phyloP scores from a whole-genome alignment of 2,888 invertebrate species.

The Fissipunctia ypsillon region DNA sequence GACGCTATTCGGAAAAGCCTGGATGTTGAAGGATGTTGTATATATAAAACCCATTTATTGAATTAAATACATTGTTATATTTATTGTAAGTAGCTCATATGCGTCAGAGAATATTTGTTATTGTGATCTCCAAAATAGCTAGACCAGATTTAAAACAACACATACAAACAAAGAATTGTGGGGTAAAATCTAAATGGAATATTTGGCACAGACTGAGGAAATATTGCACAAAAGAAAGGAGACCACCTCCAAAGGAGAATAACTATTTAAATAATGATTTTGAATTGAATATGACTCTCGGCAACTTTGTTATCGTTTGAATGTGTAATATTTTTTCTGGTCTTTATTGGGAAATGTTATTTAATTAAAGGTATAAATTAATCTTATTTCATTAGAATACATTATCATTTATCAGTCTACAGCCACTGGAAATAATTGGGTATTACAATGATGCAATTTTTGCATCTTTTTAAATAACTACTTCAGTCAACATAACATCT shows the following conservation, averaged over 20 bases:
- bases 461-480: no score
- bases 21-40: not conserved
- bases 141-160: not conserved
- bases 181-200: constrained; percentile 2
- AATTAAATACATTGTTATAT: constrained; percentile 10
- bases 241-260: not conserved
- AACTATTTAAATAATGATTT: not conserved
- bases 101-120: constrained; percentile 21
- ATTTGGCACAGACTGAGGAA: constrained; percentile 1
- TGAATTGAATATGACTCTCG: constrained; percentile 1
- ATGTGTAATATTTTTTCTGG: not conserved
- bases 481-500: no score
- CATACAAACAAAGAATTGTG: constrained; percentile 4
- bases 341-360: not conserved
- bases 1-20: constrained; percentile 3
- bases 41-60: not conserved
- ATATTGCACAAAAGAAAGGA: not conserved
- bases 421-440: not conserved
- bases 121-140: constrained; percentile 31
- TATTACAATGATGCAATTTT: no score
- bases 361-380: not conserved
- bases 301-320: not conserved
- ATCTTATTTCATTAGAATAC: no score
- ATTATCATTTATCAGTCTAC: no score
- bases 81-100: not conserved